These are phyloP conservation scores for Gadopsis marmoratus DNA, from an alignment of 2,797 vertebrate species.

Conservation along the genomic window DNA sequence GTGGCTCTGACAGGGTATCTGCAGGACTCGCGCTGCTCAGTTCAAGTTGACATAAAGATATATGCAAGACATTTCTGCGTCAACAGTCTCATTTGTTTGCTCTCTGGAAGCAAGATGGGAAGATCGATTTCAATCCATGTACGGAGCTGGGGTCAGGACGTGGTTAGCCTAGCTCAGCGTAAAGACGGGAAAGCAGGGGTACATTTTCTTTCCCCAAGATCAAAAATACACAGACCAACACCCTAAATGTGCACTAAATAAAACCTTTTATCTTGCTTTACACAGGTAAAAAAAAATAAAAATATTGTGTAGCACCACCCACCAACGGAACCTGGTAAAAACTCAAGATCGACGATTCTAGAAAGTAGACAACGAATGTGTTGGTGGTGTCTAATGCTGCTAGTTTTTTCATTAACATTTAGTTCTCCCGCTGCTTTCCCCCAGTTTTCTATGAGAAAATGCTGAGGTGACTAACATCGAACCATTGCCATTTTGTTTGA, in stretches of 20 bases:
- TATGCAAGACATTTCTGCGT: not conserved
- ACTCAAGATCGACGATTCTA: not conserved
- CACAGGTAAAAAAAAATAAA: not conserved
- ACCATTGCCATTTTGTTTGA: not conserved
- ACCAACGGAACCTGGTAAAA: not conserved
- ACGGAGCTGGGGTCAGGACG: not conserved
- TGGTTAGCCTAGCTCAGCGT: not conserved
- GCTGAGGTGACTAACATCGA: not conserved
- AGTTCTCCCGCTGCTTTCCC: no score
- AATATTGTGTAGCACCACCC: not conserved
- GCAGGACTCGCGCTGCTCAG: no score
- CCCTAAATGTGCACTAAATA: not conserved
- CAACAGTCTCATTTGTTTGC: not conserved
- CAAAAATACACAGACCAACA: not conserved
- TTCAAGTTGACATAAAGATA: not conserved
- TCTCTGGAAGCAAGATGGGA: not conserved
- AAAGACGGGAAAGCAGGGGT: not conserved
- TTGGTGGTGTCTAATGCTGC: not conserved
- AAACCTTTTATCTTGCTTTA: not conserved
- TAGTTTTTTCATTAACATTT: no score
- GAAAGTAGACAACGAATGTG: not conserved
- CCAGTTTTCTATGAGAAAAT: not conserved
- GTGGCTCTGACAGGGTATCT: slow-evolving; percentile 10
- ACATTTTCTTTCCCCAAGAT: not conserved
- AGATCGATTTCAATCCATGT: not conserved